These are phyloP conservation scores for Exaiptasia diaphana DNA, from an alignment of 64 coral and sea anemone genomes.

Conservation along the genomic window DNA sequence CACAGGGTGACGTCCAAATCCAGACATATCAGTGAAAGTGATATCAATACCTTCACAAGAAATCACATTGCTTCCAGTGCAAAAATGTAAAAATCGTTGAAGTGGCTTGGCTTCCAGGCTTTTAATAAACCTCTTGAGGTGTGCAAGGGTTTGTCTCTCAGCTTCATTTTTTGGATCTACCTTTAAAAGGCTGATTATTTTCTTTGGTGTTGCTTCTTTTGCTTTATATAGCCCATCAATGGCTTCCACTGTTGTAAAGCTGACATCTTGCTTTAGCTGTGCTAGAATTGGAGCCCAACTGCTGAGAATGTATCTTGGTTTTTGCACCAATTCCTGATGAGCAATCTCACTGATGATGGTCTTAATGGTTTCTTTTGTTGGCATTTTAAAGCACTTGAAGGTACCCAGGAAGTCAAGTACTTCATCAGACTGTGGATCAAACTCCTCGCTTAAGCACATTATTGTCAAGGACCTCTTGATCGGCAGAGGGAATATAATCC, in stretches of 20 bases:
- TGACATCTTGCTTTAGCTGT: slow-evolving; percentile 9
- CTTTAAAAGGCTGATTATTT: slow-evolving; percentile 33
- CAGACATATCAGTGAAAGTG: slow-evolving; percentile 36
- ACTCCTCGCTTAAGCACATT: slow-evolving; percentile 4
- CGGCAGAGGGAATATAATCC: slow-evolving; percentile 32
- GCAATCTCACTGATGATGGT: slow-evolving; percentile 10
- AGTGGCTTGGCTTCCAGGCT: slow-evolving; percentile 31
- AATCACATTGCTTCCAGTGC: slow-evolving; percentile 69
- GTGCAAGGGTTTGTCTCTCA: slow-evolving; percentile 44
- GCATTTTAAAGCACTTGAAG: background rate
- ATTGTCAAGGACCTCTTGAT: slow-evolving; percentile 39
- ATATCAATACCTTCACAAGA: slow-evolving; percentile 46
- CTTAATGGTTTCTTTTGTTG: slow-evolving; percentile 28
- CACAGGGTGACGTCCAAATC: slow-evolving; percentile 43
- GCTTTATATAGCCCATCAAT: slow-evolving; percentile 45
- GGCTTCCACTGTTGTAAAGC: slow-evolving; percentile 36
- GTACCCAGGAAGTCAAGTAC: background rate
- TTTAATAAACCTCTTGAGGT: slow-evolving; percentile 61
- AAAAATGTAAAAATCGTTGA: slow-evolving; percentile 62
- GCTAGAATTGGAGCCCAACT: slow-evolving; percentile 56
- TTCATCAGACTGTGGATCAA: slow-evolving; percentile 41
- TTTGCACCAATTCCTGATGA: slow-evolving; percentile 8
- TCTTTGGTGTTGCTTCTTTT: slow-evolving; percentile 67
- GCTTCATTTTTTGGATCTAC: slow-evolving; percentile 27
- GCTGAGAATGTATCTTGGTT: slow-evolving; percentile 21